These are phyloP conservation scores for Platygyra sinensis DNA, from an alignment of 64 coral and sea anemone species.

Conservation along the genomic window DNA sequence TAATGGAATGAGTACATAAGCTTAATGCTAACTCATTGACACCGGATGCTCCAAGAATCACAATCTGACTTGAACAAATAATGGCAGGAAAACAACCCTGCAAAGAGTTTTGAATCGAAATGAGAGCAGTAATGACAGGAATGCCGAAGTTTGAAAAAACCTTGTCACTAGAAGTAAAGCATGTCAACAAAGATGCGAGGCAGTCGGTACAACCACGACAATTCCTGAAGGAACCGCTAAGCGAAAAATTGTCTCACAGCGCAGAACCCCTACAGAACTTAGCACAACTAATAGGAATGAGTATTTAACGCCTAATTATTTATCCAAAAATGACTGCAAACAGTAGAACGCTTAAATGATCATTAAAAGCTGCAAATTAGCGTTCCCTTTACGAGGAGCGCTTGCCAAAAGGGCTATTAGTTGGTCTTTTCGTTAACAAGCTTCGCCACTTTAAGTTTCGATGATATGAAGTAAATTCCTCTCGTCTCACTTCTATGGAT, in stretches of 20 bases:
- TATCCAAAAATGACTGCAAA: conserved; percentile 10
- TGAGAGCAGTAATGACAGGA: not conserved
- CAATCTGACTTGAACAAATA: conserved; percentile 40
- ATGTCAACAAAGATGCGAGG: not conserved
- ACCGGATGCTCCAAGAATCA: conserved; percentile 40
- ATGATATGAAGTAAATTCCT: not conserved
- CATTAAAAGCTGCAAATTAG: not conserved
- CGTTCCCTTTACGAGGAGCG: not conserved
- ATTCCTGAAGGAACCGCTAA: not conserved
- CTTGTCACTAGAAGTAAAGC: not conserved
- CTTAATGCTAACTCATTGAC: conserved; percentile 15
- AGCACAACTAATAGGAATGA: conserved; percentile 1
- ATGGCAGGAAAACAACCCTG: not conserved
- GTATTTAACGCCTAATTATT: conserved; percentile 38
- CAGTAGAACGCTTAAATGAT: not conserved
- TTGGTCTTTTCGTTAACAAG: conserved; percentile 7
- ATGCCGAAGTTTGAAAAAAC: not conserved
- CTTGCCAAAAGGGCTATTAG: not conserved
- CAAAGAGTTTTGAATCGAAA: not conserved
- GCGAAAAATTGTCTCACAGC: not conserved
- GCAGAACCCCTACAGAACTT: not conserved
- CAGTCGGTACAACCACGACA: not conserved
- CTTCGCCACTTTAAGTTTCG: not conserved
- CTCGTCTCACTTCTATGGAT: not conserved
- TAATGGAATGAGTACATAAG: conserved; percentile 33